Evolutionary conservation across 2,888 invertebrate genomes (phyloP).

Genomic region (Luperina testacea): DNA sequence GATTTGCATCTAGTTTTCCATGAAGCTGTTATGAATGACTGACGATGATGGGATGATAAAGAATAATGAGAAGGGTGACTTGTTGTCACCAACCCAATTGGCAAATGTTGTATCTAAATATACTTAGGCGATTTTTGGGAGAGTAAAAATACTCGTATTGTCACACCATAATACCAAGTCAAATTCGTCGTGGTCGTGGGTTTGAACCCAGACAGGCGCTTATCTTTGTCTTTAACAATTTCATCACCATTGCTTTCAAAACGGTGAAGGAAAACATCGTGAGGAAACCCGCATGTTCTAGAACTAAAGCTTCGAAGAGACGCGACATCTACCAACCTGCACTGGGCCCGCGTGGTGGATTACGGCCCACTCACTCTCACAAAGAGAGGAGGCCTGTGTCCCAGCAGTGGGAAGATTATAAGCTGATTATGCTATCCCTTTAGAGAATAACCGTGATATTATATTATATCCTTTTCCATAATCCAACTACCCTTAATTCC

Average conservation of each 20-base stretch:
- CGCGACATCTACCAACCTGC: not conserved
- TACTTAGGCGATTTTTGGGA: too few relatives aligned
- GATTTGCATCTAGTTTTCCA: too few relatives aligned
- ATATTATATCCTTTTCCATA: not conserved
- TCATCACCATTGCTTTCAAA: not conserved
- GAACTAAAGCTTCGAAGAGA: not conserved
- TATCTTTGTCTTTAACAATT: not conserved
- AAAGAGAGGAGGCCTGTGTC: not conserved
- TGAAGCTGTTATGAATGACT: too few relatives aligned
- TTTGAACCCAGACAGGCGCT: not conserved
- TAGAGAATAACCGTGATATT: not conserved
- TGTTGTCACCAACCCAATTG: too few relatives aligned
- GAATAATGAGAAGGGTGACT: too few relatives aligned
- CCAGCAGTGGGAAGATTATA: not conserved
- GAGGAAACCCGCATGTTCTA: not conserved
- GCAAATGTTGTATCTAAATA: too few relatives aligned
- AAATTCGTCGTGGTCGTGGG: too few relatives aligned
- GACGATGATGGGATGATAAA: too few relatives aligned
- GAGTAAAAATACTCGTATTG: too few relatives aligned
- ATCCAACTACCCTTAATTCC: not conserved
- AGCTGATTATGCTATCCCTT: not conserved
- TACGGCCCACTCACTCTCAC: not conserved
- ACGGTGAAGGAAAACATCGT: not conserved
- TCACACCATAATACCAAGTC: too few relatives aligned
- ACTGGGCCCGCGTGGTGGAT: not conserved